Conservation (phyloP, 2,113 vertebrate genomes). For the Platichthys flesus region DNA sequence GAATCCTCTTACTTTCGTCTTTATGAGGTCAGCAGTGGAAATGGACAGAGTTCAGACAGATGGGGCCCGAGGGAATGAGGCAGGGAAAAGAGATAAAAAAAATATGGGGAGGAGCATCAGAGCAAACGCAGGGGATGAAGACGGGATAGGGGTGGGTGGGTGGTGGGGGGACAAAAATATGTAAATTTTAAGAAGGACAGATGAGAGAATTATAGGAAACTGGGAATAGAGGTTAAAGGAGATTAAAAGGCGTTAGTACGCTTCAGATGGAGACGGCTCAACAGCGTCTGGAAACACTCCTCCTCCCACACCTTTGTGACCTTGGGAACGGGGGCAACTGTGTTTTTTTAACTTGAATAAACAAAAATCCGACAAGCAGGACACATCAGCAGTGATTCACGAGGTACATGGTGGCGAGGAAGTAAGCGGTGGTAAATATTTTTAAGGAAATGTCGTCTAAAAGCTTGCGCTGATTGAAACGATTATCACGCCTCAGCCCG, state of each 20-base stretch:
- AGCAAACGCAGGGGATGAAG: constrained; percentile 32
- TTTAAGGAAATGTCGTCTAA: background rate
- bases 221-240: background rate
- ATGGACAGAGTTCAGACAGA: constrained; percentile 77
- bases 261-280: constrained; percentile 8
- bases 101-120: constrained; percentile 37
- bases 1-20: constrained; percentile 81
- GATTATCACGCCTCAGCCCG: background rate
- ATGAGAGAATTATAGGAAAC: constrained; percentile 43
- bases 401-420: background rate
- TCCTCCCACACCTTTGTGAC: background rate
- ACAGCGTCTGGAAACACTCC: background rate
- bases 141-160: constrained; percentile 8
- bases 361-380: background rate
- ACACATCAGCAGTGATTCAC: background rate
- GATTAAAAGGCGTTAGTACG: constrained; percentile 39
- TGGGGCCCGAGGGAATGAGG: constrained; percentile 61
- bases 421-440: background rate
- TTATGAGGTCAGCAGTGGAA: constrained; percentile 76
- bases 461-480: background rate
- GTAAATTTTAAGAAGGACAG: constrained; percentile 40
- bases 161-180: constrained; percentile 41
- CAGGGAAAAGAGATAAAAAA: constrained; percentile 53
- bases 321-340: background rate
- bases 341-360: background rate